A percentile compares a stretch with the other conserved stretches of the same genome.
Conservation (phyloP, 2,797 vertebrate species). For the Microcaecilia unicolor region DNA sequence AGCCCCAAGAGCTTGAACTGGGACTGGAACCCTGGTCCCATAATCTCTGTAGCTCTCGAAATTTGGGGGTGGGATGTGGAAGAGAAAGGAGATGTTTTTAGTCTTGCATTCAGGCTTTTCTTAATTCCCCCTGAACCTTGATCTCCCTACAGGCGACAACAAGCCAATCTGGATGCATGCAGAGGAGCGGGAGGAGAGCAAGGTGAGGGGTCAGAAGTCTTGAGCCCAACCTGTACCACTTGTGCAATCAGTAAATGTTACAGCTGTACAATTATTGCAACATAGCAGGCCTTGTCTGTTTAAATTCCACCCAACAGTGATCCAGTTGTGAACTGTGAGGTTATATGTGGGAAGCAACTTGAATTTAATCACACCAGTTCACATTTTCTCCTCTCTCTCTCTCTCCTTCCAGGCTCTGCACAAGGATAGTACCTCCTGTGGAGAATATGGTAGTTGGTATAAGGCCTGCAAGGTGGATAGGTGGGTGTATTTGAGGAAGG, state of each 20-base stretch:
- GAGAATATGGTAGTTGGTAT: conserved; percentile 84
- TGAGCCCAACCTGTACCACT: too few species aligned
- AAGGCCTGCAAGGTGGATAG: conserved; percentile 88
- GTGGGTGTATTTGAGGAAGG: conserved; percentile 25
- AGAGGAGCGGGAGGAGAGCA: conserved; percentile 80
- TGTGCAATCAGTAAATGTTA: too few species aligned
- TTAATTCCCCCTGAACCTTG: background rate
- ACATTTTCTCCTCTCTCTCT: too few species aligned
- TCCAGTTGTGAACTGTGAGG: too few species aligned
- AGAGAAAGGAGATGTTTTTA: accelerated
- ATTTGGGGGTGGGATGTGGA: too few species aligned
- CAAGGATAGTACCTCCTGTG: conserved; percentile 59
- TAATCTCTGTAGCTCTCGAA: too few species aligned
- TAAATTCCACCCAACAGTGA: too few species aligned
- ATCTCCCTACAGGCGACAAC: conserved; percentile 68
- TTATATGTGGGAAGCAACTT: too few species aligned
- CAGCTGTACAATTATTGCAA: too few species aligned
- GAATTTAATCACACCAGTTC: too few species aligned
- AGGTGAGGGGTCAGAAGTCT: conserved; percentile 62
- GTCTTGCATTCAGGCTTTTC: accelerated
- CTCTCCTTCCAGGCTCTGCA: conserved; percentile 55
- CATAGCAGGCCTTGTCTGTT: too few species aligned
- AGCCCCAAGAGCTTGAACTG: too few species aligned
- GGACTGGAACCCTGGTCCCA: background rate
- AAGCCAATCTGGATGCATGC: conserved; percentile 92